phyloP scores from a whole-genome alignment of 2,797 vertebrate genomes.

The Tokudaia muenninki region DNA sequence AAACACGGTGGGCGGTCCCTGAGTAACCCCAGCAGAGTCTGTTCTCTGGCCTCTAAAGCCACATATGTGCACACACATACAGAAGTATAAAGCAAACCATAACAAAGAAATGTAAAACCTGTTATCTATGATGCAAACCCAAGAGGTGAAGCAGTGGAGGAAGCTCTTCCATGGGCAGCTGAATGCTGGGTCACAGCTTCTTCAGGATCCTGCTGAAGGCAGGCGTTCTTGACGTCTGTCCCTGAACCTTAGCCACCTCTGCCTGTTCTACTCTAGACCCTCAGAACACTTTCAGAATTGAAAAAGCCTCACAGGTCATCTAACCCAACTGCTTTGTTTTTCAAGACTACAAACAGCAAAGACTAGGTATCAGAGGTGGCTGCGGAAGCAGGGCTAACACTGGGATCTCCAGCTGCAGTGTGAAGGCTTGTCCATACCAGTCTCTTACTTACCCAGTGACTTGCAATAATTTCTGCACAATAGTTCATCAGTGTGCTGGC shows the following conservation, averaged over 20 bases:
- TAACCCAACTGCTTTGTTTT: not conserved
- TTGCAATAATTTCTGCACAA: slow-evolving; percentile 99
- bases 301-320: slow-evolving; percentile 23
- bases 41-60: not conserved
- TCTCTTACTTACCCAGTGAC: slow-evolving; percentile 95
- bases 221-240: not conserved
- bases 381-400: not conserved
- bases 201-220: not conserved
- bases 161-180: not conserved
- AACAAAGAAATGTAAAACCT: slow-evolving; percentile 3
- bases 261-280: not conserved
- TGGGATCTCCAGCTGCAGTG: not conserved
- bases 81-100: not conserved
- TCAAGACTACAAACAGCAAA: not conserved
- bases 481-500: slow-evolving; percentile 97
- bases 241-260: not conserved
- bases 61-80: not conserved
- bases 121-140: slow-evolving; percentile 20
- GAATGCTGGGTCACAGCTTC: not conserved
- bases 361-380: not conserved
- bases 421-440: not conserved
- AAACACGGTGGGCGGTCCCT: not conserved
- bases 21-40: not conserved
- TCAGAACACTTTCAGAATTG: not conserved
- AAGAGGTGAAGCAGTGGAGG: not conserved